Evolutionary conservation across 2,888 invertebrate species (phyloP).

Genomic region (Drosophila siamana): DNA sequence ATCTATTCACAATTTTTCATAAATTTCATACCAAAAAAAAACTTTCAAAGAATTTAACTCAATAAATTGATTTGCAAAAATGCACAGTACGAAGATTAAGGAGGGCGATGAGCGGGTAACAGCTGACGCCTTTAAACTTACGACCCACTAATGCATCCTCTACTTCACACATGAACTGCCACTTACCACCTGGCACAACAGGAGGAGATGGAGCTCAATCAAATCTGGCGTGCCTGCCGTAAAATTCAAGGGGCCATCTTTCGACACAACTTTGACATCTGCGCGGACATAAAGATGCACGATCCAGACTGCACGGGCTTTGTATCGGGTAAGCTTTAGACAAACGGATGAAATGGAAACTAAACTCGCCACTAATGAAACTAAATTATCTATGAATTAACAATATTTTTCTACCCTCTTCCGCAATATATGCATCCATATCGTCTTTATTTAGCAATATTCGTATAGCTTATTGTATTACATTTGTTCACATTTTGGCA

Average conservation of each 20-base stretch:
- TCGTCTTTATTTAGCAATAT: too few relatives aligned
- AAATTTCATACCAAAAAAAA: slow-evolving; percentile 32
- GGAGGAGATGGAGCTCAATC: slow-evolving; percentile 86
- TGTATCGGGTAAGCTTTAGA: slow-evolving; percentile 89
- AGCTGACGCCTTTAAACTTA: slow-evolving; percentile 30
- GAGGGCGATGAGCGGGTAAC: slow-evolving; percentile 75
- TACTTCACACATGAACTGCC: not conserved
- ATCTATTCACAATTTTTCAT: slow-evolving; percentile 31
- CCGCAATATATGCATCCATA: too few relatives aligned
- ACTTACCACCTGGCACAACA: slow-evolving; percentile 16
- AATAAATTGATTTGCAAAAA: slow-evolving; percentile 45
- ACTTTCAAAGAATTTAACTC: slow-evolving; percentile 17
- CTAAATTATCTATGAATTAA: too few relatives aligned
- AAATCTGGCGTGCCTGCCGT: slow-evolving; percentile 92
- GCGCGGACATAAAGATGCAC: slow-evolving; percentile 89
- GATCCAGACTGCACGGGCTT: slow-evolving; percentile 90
- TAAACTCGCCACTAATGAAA: too few relatives aligned
- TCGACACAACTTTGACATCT: slow-evolving; percentile 90
- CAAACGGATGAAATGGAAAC: too few relatives aligned
- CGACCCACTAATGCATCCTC: slow-evolving; percentile 21
- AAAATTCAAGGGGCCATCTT: slow-evolving; percentile 92
- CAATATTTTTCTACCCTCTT: not conserved
- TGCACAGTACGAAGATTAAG: slow-evolving; percentile 68
- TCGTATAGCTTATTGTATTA: too few relatives aligned
- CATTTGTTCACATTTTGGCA: too few relatives aligned